A percentile compares a stretch with the other conserved stretches of the same genome.
Evolutionary conservation across 2,888 invertebrate species (phyloP).

Genomic region (Pammene fasciana): DNA sequence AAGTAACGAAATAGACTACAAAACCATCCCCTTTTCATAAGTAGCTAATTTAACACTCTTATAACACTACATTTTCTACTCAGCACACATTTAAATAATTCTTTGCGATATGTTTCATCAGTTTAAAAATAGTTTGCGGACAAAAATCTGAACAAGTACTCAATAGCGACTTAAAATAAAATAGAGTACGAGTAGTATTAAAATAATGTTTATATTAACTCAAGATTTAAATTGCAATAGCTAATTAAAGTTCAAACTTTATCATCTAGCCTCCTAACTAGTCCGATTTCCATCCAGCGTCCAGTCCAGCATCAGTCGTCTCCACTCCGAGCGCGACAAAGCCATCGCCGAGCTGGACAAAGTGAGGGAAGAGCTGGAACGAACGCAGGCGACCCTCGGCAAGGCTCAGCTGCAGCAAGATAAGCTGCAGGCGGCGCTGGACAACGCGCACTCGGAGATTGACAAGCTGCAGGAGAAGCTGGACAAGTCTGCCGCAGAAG

Average conservation of each 20-base stretch:
- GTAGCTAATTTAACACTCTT: not conserved
- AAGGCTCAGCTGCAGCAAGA: slow-evolving; percentile 96
- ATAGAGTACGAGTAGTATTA: no score
- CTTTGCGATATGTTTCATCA: not conserved
- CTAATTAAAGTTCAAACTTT: not conserved
- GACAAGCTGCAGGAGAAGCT: slow-evolving; percentile 95
- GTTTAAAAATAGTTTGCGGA: no score
- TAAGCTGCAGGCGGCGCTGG: slow-evolving; percentile 93
- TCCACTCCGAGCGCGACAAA: slow-evolving; percentile 94
- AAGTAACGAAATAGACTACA: slow-evolving; percentile 8
- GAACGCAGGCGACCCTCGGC: slow-evolving; percentile 94
- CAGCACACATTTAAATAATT: not conserved
- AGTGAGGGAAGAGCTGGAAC: slow-evolving; percentile 93
- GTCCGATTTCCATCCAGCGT: slow-evolving; percentile 72
- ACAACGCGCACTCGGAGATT: slow-evolving; percentile 94
- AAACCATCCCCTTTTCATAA: slow-evolving; percentile 6
- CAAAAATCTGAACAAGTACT: not conserved
- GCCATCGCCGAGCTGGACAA: slow-evolving; percentile 93
- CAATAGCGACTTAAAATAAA: slow-evolving; percentile 1
- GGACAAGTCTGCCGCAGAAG: slow-evolving; percentile 92
- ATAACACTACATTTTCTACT: no score
- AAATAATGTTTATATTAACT: not conserved
- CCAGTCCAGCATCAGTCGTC: slow-evolving; percentile 91
- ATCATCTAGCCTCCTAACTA: not conserved
- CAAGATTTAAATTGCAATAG: not conserved